Conservation (phyloP, 1,140 invertebrate species). For the Liolophura sinensis region DNA sequence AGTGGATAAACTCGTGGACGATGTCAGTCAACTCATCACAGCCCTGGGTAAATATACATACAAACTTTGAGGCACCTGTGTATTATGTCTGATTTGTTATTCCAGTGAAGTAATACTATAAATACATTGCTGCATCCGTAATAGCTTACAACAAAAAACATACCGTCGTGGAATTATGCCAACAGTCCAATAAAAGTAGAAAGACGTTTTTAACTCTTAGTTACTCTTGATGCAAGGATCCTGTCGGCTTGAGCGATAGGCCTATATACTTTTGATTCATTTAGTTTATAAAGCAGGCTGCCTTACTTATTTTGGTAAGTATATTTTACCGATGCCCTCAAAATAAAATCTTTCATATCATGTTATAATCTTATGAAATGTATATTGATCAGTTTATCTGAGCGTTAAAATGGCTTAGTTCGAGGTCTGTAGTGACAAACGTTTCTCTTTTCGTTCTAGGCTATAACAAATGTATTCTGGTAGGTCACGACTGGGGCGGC, state of each 20-base stretch:
- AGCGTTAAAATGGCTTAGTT: not conserved
- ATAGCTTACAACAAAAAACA: not conserved
- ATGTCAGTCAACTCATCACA: conserved; percentile 72
- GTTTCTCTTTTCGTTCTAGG: not conserved
- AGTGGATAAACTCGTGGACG: conserved; percentile 67
- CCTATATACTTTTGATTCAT: too few species aligned
- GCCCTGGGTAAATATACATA: conserved; percentile 60
- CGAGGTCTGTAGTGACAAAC: not conserved
- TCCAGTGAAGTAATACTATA: not conserved
- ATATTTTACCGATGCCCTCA: too few species aligned
- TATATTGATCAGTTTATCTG: not conserved
- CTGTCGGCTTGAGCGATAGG: too few species aligned
- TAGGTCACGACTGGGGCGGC: conserved; percentile 80
- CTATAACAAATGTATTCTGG: conserved; percentile 57
- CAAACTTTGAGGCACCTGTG: not conserved
- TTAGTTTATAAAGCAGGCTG: not conserved
- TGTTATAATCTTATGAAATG: too few species aligned
- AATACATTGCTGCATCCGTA: too few species aligned
- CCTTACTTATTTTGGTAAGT: too few species aligned
- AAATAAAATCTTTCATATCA: too few species aligned
- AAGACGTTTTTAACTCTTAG: too few species aligned
- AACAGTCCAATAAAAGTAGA: too few species aligned
- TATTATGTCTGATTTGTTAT: not conserved
- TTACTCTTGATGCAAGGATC: too few species aligned
- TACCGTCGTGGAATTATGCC: too few species aligned